These are phyloP conservation scores for Parasteatoda lunata DNA, from an alignment of 2,888 invertebrate genomes.

Conservation along the genomic window DNA sequence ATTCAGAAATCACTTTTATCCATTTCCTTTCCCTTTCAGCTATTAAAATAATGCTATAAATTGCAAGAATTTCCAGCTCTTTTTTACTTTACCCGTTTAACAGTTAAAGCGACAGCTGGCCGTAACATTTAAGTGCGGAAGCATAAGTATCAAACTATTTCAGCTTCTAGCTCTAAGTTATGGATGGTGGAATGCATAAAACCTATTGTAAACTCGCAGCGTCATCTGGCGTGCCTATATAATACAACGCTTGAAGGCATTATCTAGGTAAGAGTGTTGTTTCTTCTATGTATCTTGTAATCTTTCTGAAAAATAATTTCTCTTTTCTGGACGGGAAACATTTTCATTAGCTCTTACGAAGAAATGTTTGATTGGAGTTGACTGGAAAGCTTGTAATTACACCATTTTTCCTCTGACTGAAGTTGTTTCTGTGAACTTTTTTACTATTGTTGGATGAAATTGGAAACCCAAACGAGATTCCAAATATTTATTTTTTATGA, in stretches of 20 bases:
- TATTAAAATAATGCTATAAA: slow-evolving; percentile 42
- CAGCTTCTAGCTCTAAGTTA: slow-evolving; percentile 35
- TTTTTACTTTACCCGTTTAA: slow-evolving; percentile 19
- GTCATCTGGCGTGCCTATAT: slow-evolving; percentile 48
- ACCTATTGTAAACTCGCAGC: slow-evolving; percentile 56
- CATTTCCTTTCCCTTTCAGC: slow-evolving; percentile 8
- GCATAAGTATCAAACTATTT: slow-evolving; percentile 36
- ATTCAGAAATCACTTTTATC: background rate
- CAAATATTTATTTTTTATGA: too few relatives aligned
- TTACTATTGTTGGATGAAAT: too few relatives aligned
- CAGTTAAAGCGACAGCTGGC: slow-evolving; percentile 38
- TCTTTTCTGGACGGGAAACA: slow-evolving; percentile 6
- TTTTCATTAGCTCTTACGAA: slow-evolving; percentile 72
- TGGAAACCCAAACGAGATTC: too few relatives aligned
- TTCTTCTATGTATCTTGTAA: slow-evolving; percentile 15
- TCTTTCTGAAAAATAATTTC: slow-evolving; percentile 16
- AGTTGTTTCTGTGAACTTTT: too few relatives aligned
- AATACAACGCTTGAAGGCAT: slow-evolving; percentile 20
- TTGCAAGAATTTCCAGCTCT: slow-evolving; percentile 17
- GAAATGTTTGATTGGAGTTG: slow-evolving; percentile 19
- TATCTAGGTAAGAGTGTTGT: slow-evolving; percentile 30
- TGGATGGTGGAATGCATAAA: slow-evolving; percentile 51
- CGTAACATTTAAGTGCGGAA: slow-evolving; percentile 27
- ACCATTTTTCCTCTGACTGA: too few relatives aligned
- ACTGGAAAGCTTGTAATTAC: background rate